Evolutionary conservation across 2,113 vertebrate genomes (phyloP), one percentile per base, ranked within the genome.

Genomic region (Pomatorhinus ruficollis): DNA sequence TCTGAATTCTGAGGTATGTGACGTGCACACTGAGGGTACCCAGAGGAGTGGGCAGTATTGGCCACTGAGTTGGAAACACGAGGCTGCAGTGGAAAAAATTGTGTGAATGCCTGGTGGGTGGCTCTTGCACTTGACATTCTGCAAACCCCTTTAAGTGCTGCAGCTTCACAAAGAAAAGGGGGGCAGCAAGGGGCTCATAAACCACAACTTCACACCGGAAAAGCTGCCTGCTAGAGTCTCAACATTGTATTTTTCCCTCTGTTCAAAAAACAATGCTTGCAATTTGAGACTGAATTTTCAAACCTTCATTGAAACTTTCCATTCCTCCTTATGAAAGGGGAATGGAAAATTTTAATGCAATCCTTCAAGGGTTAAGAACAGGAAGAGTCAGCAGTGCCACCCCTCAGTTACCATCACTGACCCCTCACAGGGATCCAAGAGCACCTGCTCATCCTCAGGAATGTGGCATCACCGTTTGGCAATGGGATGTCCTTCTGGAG

Each of bases 171-270:
- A 49, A 83, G 85, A 28, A 57, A 72, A 83, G 20, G 35, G 69
- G 82, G 82, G 82, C 90, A 92, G 37, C 90, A 42, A 61, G 37
- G 14, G 65, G 82, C 44, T 90, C 31, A 33, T 11, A 93, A 96
- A 93, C 96, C 95, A 85, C 95, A 97, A 64, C 45, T 89, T 93
- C 92, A 54, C 88, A 90, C 65, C n/a, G 85, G 95, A 97, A 95
- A 71, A 40, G 28, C 35, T 37, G 50, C 4, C 2, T 10, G 65
- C 56, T 81, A 2, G 2, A 21, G 80, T 1, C 31, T 81, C 50
- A 57, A 2, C 39, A 11, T 11, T 9, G 20, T 31, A 8, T 37
- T 40, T 31, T 45, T 19, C 3, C 59, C 44, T 50, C 49, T 5
- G 13, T 64, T 84, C 13, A 6, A 24, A 83, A 72, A 76, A 37